These are phyloP conservation scores for Scaptodrosophila latifasciaeformis DNA, from an alignment of 2,888 invertebrate genomes.

Conservation along the genomic window DNA sequence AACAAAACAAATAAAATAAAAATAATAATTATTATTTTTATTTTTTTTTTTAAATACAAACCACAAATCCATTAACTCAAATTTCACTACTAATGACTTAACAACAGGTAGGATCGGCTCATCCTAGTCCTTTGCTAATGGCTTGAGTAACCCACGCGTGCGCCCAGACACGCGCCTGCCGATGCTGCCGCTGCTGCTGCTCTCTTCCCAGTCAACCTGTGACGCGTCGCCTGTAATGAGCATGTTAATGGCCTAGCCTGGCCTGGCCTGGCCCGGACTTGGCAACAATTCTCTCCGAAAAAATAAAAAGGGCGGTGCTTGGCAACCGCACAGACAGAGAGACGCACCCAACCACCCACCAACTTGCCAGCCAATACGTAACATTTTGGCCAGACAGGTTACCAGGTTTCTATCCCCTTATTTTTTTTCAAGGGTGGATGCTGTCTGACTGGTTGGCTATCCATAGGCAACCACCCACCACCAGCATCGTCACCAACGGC, in stretches of 20 bases:
- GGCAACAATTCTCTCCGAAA: too few species aligned
- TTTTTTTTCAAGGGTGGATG: slow-evolving; percentile 44
- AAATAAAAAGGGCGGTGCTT: slow-evolving; percentile 43
- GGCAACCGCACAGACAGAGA: slow-evolving; percentile 33
- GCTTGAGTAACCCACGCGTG: too few species aligned
- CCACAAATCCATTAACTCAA: too few species aligned
- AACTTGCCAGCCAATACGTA: slow-evolving; percentile 23
- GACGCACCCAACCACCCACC: slow-evolving; percentile 25
- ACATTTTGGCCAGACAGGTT: slow-evolving; percentile 13
- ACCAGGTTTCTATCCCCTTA: neutral
- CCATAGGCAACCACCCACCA: slow-evolving; percentile 21
- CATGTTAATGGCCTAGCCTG: slow-evolving; percentile 46
- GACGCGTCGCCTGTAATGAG: slow-evolving; percentile 55
- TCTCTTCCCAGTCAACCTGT: neutral
- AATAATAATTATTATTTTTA: too few species aligned
- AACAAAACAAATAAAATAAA: slow-evolving; percentile 25
- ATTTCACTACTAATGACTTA: slow-evolving; percentile 19
- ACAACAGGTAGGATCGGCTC: slow-evolving; percentile 53
- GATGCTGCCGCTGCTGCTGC: neutral
- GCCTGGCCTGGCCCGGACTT: too few species aligned
- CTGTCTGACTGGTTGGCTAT: slow-evolving; percentile 47
- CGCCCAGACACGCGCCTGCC: slow-evolving; percentile 29
- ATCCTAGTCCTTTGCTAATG: slow-evolving; percentile 44
- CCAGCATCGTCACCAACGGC: slow-evolving; percentile 37
- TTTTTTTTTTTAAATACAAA: slow-evolving; percentile 39